Conservation (phyloP, 92 coral and sea anemone genomes). For the Epizoanthus rinbou region DNA sequence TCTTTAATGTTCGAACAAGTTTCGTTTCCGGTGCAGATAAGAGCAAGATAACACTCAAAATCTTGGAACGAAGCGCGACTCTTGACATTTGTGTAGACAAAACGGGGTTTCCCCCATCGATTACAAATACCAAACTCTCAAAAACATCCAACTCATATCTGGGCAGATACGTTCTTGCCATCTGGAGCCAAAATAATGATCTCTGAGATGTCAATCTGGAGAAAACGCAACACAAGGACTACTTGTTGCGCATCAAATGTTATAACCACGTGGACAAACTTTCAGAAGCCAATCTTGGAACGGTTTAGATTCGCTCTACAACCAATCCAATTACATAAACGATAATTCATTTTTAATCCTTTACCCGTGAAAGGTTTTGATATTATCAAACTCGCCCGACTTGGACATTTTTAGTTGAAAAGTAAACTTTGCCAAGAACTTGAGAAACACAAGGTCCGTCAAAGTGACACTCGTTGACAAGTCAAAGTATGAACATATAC, state of each 20-base stretch:
- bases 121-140: neutral
- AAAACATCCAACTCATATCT: neutral
- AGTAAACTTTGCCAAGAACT: constrained; percentile 41
- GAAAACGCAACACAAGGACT: neutral
- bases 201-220: neutral
- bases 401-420: constrained; percentile 16
- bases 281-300: neutral
- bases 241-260: constrained; percentile 26
- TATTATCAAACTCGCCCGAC: constrained; percentile 4
- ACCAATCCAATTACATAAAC: neutral
- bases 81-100: constrained; percentile 39
- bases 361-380: neutral
- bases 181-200: neutral
- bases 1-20: constrained; percentile 92
- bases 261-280: constrained; percentile 23
- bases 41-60: constrained; percentile 65
- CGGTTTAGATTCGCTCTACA: neutral
- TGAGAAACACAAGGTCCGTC: constrained; percentile 34
- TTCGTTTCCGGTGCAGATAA: constrained; percentile 92
- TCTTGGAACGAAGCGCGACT: constrained; percentile 52
- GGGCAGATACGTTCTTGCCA: neutral
- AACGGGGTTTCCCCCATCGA: constrained; percentile 34
- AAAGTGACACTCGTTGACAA: constrained; percentile 76
- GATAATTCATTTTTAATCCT: neutral
- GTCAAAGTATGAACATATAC: constrained; percentile 50